Percentiles rank a stretch among this genome's conserved stretches.
These are phyloP conservation scores for Phocides pigmalion DNA, from an alignment of 1,140 invertebrate species.

Conservation along the genomic window DNA sequence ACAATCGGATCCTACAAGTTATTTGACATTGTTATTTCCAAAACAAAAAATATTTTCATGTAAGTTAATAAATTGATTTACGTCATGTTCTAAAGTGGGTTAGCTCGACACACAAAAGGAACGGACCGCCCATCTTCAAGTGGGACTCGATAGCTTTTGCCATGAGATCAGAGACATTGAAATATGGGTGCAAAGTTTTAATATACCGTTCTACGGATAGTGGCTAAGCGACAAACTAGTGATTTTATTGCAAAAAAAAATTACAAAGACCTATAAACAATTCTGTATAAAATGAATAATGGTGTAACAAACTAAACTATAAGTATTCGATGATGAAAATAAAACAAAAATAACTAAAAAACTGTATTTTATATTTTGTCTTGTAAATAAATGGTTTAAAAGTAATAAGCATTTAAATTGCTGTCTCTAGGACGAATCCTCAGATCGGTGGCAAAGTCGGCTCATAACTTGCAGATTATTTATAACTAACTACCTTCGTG, in stretches of 20 bases:
- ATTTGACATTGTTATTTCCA: background rate
- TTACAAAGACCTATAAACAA: too few species aligned
- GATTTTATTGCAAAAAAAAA: background rate
- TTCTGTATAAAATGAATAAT: too few species aligned
- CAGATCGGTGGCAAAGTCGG: too few species aligned
- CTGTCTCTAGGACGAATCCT: too few species aligned
- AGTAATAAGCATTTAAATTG: too few species aligned
- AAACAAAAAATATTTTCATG: background rate
- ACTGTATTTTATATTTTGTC: too few species aligned
- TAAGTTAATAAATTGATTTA: background rate
- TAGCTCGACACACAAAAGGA: constrained; percentile 7
- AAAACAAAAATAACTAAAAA: too few species aligned
- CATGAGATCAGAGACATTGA: constrained; percentile 9
- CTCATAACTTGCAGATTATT: too few species aligned
- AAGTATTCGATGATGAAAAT: too few species aligned
- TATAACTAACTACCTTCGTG: too few species aligned
- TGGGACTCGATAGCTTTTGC: constrained; percentile 22
- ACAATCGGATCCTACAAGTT: background rate
- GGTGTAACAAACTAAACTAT: too few species aligned
- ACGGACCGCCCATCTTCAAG: constrained; percentile 8
- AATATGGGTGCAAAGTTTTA: constrained; percentile 2
- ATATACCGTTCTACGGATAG: background rate
- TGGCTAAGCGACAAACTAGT: background rate
- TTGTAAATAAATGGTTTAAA: too few species aligned
- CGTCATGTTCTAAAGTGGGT: constrained; percentile 5